Percentiles rank a stretch among this genome's conserved stretches.
Conservation (phyloP, 2,888 invertebrate genomes). For the Linnaemya vulpina region DNA sequence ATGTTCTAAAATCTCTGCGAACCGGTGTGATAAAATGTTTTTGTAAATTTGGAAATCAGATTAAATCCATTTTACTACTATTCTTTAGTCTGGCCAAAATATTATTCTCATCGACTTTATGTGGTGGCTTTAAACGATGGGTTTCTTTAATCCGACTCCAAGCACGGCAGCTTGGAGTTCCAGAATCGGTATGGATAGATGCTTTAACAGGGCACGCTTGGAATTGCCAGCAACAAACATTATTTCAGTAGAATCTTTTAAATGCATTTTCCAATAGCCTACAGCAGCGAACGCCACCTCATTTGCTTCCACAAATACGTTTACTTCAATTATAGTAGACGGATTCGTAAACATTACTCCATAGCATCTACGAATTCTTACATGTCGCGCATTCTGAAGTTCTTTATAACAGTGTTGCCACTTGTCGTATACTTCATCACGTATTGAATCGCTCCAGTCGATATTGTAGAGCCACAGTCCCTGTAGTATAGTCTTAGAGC, state of each 20-base stretch:
- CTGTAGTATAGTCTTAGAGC: too few relatives aligned
- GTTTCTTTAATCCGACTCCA: conserved; percentile 12
- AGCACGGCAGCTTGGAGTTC: conserved; percentile 27
- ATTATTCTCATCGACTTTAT: not conserved
- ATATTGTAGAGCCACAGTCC: conserved; percentile 3
- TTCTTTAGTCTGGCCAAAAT: conserved; percentile 11
- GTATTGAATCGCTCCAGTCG: too few relatives aligned
- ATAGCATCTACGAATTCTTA: too few relatives aligned
- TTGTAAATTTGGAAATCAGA: conserved; percentile 8
- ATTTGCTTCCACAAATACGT: not conserved
- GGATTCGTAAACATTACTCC: not conserved
- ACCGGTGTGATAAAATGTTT: conserved; percentile 11
- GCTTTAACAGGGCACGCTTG: conserved; percentile 6
- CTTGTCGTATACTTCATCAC: too few relatives aligned
- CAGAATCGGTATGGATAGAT: conserved; percentile 12
- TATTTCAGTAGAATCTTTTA: not conserved
- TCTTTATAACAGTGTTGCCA: too few relatives aligned
- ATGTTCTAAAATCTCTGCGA: too few relatives aligned
- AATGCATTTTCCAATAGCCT: not conserved
- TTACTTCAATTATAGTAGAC: not conserved
- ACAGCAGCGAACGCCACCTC: conserved; percentile 6
- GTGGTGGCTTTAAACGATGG: conserved; percentile 8
- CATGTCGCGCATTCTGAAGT: too few relatives aligned
- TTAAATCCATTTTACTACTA: not conserved
- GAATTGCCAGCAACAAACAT: conserved; percentile 12